Conservation (phyloP, 2,888 invertebrate genomes). For the Anagyrus pseudococci region DNA sequence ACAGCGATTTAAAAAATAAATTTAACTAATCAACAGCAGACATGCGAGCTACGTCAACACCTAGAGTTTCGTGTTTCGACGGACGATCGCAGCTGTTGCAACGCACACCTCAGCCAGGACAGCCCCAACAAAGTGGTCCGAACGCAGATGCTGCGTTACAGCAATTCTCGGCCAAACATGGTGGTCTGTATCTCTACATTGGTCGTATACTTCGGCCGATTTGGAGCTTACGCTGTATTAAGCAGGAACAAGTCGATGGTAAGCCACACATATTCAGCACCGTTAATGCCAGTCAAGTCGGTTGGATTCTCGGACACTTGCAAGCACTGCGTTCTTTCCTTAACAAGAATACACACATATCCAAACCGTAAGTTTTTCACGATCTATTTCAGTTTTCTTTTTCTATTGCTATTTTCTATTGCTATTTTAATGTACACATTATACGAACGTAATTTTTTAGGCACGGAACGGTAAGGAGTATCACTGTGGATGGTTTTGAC, state of each 20-base stretch:
- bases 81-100: conserved; percentile 40
- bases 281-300: conserved; percentile 52
- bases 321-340: conserved; percentile 79
- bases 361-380: conserved; percentile 49
- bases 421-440: background rate
- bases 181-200: conserved; percentile 91
- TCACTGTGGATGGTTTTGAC: conserved; percentile 52
- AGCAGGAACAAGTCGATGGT: conserved; percentile 59
- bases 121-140: conserved; percentile 42
- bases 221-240: conserved; percentile 83
- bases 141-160: conserved; percentile 50
- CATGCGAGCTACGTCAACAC: conserved; percentile 54
- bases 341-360: conserved; percentile 69
- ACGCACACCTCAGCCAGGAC: conserved; percentile 37
- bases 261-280: conserved; percentile 54
- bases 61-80: conserved; percentile 50
- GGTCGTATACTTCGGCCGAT: conserved; percentile 86
- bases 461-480: conserved; percentile 42
- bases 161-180: conserved; percentile 83
- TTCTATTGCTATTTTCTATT: background rate
- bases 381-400: background rate
- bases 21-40: conserved; percentile 41
- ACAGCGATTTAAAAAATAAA: conserved; percentile 1
- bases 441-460: background rate
- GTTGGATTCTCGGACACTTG: conserved; percentile 75